Evolutionary conservation across 2,113 vertebrate species (phyloP), one percentile per base, ranked within the genome.

Genomic region (Tyto alba): DNA sequence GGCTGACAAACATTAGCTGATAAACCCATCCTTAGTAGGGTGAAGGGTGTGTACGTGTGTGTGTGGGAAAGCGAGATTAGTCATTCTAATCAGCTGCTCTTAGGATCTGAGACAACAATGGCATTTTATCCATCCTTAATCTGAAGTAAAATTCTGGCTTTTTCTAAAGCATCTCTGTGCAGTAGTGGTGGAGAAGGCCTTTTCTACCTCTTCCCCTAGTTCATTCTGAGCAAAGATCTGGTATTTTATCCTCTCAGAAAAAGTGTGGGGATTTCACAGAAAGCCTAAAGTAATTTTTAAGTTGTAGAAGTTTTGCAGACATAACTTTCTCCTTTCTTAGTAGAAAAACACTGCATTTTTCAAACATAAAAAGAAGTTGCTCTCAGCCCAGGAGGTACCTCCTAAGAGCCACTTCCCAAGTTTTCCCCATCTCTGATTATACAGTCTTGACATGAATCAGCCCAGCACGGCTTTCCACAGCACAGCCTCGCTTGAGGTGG

Each of bases 341-440:
- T 15, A 81, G 83, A 88, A 94, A 93, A 91, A 10, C n/a, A 57
- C 59, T 67, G 22, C 73, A 50, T 95, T 90, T 93, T 91, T 93
- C 59, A 86, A 94, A 93, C 77, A 79, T n/a, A 34, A 76, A 90
- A 94, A 88, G 41, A 68, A 90, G 75, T 83, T 89, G 41, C 16
- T 94, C 67, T 95, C 86, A 74, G 30, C 71, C 77, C 36, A 18
- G 85, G 67, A 94, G 90, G 71, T 85, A 89, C 66, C 20, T 76
- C 55, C 84, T 89, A 85, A 93, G 59, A 93, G 71, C 75, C 67
- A 52, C 68, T 89, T 96, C 68, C 89, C 67, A 79, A 79, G 82
- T 74, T 95, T 88, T 93, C 56, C 78, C 66, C 60, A 15, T 86
- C 68, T 66, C 85, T 96, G 82, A 93, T 96, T 94, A 91, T 55